phyloP scores from a whole-genome alignment of 2,797 vertebrate species.

The Jordanella pulchra region DNA sequence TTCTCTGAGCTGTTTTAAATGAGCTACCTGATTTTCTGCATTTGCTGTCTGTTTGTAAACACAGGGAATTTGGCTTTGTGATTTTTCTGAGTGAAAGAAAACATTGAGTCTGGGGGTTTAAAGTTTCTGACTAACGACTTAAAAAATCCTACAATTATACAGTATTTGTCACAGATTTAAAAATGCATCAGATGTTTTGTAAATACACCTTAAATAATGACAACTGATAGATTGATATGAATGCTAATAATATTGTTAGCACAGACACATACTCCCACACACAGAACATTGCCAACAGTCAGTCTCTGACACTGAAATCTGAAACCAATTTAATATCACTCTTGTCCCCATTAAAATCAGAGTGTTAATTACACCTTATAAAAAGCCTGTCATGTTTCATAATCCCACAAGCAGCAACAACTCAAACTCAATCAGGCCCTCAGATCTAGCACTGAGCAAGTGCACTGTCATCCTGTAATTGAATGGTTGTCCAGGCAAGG shows the following conservation, averaged over 20 bases:
- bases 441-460: conserved; percentile 69
- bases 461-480: conserved; percentile 62
- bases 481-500: conserved; percentile 44
- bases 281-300: conserved; percentile 30
- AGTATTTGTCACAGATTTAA: conserved; percentile 5
- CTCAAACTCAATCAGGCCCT: conserved; percentile 76
- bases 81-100: not conserved
- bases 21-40: not conserved
- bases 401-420: conserved; percentile 74
- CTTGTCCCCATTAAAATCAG: conserved; percentile 82
- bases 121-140: not conserved
- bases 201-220: conserved; percentile 17
- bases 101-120: not conserved
- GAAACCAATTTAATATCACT: conserved; percentile 84
- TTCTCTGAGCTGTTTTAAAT: conserved; percentile 17
- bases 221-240: conserved; percentile 25
- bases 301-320: conserved; percentile 63
- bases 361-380: conserved; percentile 84
- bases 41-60: not conserved
- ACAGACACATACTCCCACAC: not conserved
- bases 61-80: not conserved
- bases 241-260: conserved; percentile 10
- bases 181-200: conserved; percentile 14
- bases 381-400: conserved; percentile 84
- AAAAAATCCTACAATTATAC: not conserved